Evolutionary conservation across 2,797 vertebrate genomes (phyloP).

Genomic region (Microctenopoma stevenorrisi): DNA sequence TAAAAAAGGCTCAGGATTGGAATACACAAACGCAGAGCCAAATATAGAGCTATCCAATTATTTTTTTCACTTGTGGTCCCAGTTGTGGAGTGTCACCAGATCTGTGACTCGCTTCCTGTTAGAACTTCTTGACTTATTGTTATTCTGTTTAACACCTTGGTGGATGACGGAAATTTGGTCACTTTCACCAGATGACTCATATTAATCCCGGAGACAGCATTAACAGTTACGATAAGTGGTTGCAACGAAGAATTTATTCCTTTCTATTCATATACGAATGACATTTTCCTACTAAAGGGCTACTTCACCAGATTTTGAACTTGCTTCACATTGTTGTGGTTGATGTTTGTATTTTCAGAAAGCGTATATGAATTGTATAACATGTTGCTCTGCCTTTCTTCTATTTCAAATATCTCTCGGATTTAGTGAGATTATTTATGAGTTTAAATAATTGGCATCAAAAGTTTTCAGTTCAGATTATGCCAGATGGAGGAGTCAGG

Average conservation of each 20-base stretch:
- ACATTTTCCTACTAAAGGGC: not conserved
- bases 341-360: too few relatives aligned
- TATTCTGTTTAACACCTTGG: slow-evolving; percentile 23
- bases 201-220: slow-evolving; percentile 8
- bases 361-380: too few relatives aligned
- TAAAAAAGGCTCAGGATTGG: slow-evolving; percentile 21
- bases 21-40: slow-evolving; percentile 34
- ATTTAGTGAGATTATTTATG: too few relatives aligned
- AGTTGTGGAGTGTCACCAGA: slow-evolving; percentile 18
- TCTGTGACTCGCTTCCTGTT: slow-evolving; percentile 22
- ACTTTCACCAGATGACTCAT: slow-evolving; percentile 46
- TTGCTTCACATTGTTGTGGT: too few relatives aligned
- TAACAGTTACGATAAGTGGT: not conserved
- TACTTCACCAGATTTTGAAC: too few relatives aligned
- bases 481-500: too few relatives aligned
- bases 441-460: too few relatives aligned
- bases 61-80: slow-evolving; percentile 28
- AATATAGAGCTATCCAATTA: slow-evolving; percentile 61
- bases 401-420: too few relatives aligned
- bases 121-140: slow-evolving; percentile 35
- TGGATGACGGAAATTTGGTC: slow-evolving; percentile 18
- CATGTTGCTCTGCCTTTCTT: too few relatives aligned
- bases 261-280: slow-evolving; percentile 2
- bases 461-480: too few relatives aligned
- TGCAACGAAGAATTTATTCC: not conserved